Evolutionary conservation across 1,140 invertebrate species (phyloP), one percentile per base, ranked within the genome.

Genomic region (Lepidurus arcticus): DNA sequence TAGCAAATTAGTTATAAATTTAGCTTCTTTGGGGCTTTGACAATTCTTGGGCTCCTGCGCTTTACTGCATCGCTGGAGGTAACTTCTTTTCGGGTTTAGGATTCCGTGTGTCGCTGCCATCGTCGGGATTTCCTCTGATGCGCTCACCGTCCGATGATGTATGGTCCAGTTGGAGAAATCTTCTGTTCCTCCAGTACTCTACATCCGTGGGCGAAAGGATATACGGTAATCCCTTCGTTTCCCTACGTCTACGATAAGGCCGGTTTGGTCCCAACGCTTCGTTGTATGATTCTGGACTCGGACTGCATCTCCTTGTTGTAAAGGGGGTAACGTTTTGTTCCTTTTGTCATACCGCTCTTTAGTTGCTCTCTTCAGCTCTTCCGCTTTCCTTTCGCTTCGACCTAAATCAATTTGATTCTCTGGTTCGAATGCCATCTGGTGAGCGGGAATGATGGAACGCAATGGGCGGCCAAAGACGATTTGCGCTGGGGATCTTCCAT

Each of bases 161-260:
- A n/a, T n/a, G n/a, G n/a, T n/a, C n/a, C n/a, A n/a, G n/a, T n/a
- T n/a, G n/a, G n/a, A n/a, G n/a, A n/a, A n/a, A n/a, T n/a, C n/a
- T n/a, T n/a, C n/a, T n/a, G n/a, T n/a, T n/a, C n/a, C n/a, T n/a
- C n/a, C n/a, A n/a, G n/a, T n/a, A n/a, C n/a, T n/a, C n/a, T n/a
- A n/a, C n/a, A n/a, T n/a, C n/a, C n/a, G n/a, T n/a, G n/a, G n/a
- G n/a, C n/a, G n/a, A n/a, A n/a, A n/a, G n/a, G n/a, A n/a, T n/a
- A n/a, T n/a, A 47, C 7, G 76, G 26, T 76, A 76, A 53, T 42
- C n/a, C 42, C 44, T 5, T 42, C 21, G 7, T 44, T 73, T 8
- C n/a, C 76, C 44, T 24, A 76, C n/a, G 76, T 26, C n/a, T 21
- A 45, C 8, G 76, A 76, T 26, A 26, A 45, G 21, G 16, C 76